A percentile compares a stretch with the other conserved stretches of the same genome.
Evolutionary conservation across 2,797 vertebrate species (phyloP).

Genomic region (Helostoma temminkii): DNA sequence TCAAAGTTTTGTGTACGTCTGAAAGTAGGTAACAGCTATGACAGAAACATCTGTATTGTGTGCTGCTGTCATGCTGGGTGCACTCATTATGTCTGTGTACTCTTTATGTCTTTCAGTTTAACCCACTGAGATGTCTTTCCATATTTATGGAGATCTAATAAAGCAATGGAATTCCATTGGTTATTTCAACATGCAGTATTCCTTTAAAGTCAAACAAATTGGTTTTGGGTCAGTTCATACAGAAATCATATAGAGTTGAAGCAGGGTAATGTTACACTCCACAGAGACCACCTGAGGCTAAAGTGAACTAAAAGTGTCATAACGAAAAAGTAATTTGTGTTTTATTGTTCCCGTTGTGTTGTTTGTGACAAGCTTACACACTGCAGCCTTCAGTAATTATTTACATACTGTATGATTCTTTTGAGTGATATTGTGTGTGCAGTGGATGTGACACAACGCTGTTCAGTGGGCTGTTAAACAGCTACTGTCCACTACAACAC

Average conservation of each 20-base stretch:
- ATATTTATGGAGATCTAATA: slow-evolving; percentile 44
- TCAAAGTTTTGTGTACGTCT: slow-evolving; percentile 34
- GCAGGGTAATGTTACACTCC: slow-evolving; percentile 7
- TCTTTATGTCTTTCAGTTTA: slow-evolving; percentile 47
- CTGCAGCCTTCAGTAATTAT: not conserved
- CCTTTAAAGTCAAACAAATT: slow-evolving; percentile 18
- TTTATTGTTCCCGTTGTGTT: not conserved
- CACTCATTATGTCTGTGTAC: slow-evolving; percentile 64
- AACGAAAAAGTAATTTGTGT: not conserved
- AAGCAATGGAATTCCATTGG: slow-evolving; percentile 5
- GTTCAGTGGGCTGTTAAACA: not conserved
- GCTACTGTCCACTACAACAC: not conserved
- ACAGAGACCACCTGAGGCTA: slow-evolving; percentile 7
- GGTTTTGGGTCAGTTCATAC: slow-evolving; percentile 7
- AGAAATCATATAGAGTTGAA: slow-evolving; percentile 3
- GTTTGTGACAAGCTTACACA: not conserved
- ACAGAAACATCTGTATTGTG: slow-evolving; percentile 58
- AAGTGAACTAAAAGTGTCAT: slow-evolving; percentile 8
- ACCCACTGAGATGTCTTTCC: slow-evolving; percentile 36
- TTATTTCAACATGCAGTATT: not conserved
- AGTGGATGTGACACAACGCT: not conserved
- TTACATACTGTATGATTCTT: not conserved
- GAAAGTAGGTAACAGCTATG: slow-evolving; percentile 59
- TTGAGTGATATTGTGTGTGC: not conserved
- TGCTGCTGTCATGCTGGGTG: slow-evolving; percentile 32